Percentiles rank a stretch among this genome's conserved stretches.
Evolutionary conservation across 2,113 vertebrate genomes (phyloP).

Genomic region (Rhinopomastus cyanomelas): DNA sequence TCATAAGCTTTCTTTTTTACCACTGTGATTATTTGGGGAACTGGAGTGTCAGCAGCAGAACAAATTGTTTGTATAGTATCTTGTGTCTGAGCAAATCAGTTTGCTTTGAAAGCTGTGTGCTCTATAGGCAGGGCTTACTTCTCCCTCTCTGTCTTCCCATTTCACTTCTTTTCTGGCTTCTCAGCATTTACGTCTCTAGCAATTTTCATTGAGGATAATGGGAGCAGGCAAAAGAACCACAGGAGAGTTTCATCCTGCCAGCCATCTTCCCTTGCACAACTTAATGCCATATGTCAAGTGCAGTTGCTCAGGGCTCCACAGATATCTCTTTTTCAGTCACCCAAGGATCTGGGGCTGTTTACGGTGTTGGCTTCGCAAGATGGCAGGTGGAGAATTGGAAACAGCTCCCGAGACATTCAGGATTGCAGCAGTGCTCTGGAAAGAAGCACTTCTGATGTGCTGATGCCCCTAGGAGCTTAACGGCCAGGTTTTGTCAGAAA

Average conservation of each 20-base stretch:
- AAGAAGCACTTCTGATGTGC: background rate
- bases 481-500: background rate
- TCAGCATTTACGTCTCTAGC: slow-evolving; percentile 38
- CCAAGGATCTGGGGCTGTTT: slow-evolving; percentile 29
- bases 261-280: slow-evolving; percentile 46
- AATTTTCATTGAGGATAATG: slow-evolving; percentile 56
- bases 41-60: background rate
- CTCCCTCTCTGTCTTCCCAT: background rate
- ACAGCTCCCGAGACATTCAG: background rate
- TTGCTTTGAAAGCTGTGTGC: background rate
- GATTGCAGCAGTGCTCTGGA: background rate
- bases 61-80: background rate
- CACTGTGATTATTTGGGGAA: background rate
- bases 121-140: slow-evolving; percentile 7
- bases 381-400: slow-evolving; percentile 31
- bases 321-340: slow-evolving; percentile 50
- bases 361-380: background rate
- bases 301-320: slow-evolving; percentile 44
- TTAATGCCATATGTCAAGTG: slow-evolving; percentile 65
- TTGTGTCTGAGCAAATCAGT: background rate
- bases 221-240: slow-evolving; percentile 59
- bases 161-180: slow-evolving; percentile 28
- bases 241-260: slow-evolving; percentile 34
- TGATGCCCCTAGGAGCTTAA: background rate
- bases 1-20: background rate